A percentile compares a stretch with the other conserved stretches of the same genome.
These are phyloP conservation scores for Schrankia costaestrigalis DNA, from an alignment of 2,888 invertebrate genomes.

Conservation along the genomic window DNA sequence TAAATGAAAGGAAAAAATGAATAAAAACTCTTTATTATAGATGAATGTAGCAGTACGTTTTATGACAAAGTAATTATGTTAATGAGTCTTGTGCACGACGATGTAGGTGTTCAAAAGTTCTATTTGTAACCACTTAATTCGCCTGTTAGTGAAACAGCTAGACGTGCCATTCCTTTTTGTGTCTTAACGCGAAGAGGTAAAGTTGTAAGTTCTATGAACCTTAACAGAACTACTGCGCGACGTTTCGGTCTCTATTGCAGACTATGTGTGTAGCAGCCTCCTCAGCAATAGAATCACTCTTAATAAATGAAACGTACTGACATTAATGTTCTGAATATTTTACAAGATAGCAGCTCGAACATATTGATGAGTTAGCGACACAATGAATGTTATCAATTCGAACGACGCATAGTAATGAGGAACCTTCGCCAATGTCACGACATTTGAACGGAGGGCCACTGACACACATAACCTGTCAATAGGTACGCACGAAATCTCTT, in stretches of 20 bases:
- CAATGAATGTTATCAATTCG: slow-evolving; percentile 12
- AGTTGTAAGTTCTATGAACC: slow-evolving; percentile 35
- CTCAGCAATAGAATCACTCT: slow-evolving; percentile 29
- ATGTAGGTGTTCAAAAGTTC: slow-evolving; percentile 20
- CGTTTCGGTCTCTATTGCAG: slow-evolving; percentile 27
- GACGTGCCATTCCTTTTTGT: slow-evolving; percentile 25
- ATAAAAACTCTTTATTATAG: not conserved
- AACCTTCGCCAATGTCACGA: slow-evolving; percentile 25
- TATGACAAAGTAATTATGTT: not conserved
- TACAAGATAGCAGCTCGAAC: slow-evolving; percentile 16
- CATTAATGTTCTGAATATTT: slow-evolving; percentile 9
- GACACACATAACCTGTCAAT: slow-evolving; percentile 65
- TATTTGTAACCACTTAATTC: slow-evolving; percentile 34
- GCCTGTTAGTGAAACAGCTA: slow-evolving; percentile 18
- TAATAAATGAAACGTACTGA: slow-evolving; percentile 10
- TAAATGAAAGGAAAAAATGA: slow-evolving; percentile 3
- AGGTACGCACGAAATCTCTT: slow-evolving; percentile 52
- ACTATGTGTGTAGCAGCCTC: slow-evolving; percentile 45
- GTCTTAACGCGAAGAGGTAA: slow-evolving; percentile 31
- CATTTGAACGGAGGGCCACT: slow-evolving; percentile 32
- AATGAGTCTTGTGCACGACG: slow-evolving; percentile 6
- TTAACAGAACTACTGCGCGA: slow-evolving; percentile 33
- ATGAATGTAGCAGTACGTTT: not conserved
- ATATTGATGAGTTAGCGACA: slow-evolving; percentile 11
- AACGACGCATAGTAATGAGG: slow-evolving; percentile 17